Percentiles rank a stretch among this genome's conserved stretches.
Conservation (phyloP, 2,888 invertebrate species). For the Sussaba pulchella region DNA sequence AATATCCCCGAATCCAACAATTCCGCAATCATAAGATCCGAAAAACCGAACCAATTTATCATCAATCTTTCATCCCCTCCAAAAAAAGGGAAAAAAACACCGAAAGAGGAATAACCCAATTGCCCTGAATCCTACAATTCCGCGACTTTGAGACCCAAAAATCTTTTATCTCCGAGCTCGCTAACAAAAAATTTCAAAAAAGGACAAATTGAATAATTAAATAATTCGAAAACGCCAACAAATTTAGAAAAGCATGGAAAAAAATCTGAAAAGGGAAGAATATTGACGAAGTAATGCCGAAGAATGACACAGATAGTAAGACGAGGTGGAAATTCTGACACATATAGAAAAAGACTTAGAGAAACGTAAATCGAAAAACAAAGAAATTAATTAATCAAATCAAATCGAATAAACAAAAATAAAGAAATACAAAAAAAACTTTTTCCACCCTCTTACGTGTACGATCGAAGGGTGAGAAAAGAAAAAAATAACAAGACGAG, state of each 20-base stretch:
- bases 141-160: neutral
- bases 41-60: slow-evolving; percentile 25
- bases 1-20: slow-evolving; percentile 2
- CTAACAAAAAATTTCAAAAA: too few relatives aligned
- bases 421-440: slow-evolving; percentile 34
- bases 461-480: neutral
- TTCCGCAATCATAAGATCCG: neutral
- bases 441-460: slow-evolving; percentile 32
- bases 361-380: neutral
- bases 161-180: neutral
- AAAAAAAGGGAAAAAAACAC: neutral
- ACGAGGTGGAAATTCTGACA: too few relatives aligned
- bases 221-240: too few relatives aligned
- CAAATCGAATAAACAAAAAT: slow-evolving; percentile 66
- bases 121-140: slow-evolving; percentile 9
- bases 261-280: too few relatives aligned
- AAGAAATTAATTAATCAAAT: neutral
- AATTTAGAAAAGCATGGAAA: too few relatives aligned
- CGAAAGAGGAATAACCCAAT: neutral
- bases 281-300: too few relatives aligned
- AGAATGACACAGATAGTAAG: too few relatives aligned
- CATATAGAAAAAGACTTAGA: too few relatives aligned
- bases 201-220: too few relatives aligned
- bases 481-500: slow-evolving; percentile 12
- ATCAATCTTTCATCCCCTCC: neutral